Evolutionary conservation across 2,113 vertebrate species (phyloP), one percentile per base, ranked within the genome.

Genomic region (Hippocampus barbouri): DNA sequence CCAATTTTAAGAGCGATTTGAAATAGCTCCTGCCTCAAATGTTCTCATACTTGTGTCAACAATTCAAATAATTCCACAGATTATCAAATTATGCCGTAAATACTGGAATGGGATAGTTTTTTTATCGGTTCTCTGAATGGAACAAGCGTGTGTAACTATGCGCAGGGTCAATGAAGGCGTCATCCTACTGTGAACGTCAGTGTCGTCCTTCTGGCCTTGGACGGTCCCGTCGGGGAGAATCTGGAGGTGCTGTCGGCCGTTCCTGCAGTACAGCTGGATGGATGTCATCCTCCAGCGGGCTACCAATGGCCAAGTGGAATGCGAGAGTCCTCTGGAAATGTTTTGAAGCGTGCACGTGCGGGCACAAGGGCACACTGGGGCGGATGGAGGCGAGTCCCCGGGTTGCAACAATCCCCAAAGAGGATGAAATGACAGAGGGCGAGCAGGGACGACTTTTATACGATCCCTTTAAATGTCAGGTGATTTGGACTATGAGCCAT

Each of bases 211-310:
- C 34, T 89, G 94, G 67, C 97, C 96, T 3, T 90, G 94, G 85
- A 97, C 95, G 0, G 89, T 93, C 72, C 96, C 95, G 0, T 97
- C 94, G 0, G 93, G 88, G 8, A 94, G 93, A 85, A 98, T 94
- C 64, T 95, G 93, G 30, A 98, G 86, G 90, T 97, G 97, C 68
- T 96, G 84, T 2, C 96, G 96, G 61, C 96, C 95, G 7, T 96
- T 98, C 91, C 93, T 94, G 86, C 96, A 98, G 88, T 98, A 97
- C 2, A 98, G 93, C 16, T 94, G 94, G 4, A 92, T 94, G 56
- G 91, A 93, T 2, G 94, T 89, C 95, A 96, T 84, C 62, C 73
- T 45, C 66, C 38, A 41, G 40, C 40, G 1, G 40, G 11, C 54
- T 21, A 6, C 53, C 53, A 54, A n/a, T n/a, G 5, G 21, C 21